Evolutionary conservation across 2,797 vertebrate genomes (phyloP).

Genomic region (Microctenopoma steveboyesi): DNA sequence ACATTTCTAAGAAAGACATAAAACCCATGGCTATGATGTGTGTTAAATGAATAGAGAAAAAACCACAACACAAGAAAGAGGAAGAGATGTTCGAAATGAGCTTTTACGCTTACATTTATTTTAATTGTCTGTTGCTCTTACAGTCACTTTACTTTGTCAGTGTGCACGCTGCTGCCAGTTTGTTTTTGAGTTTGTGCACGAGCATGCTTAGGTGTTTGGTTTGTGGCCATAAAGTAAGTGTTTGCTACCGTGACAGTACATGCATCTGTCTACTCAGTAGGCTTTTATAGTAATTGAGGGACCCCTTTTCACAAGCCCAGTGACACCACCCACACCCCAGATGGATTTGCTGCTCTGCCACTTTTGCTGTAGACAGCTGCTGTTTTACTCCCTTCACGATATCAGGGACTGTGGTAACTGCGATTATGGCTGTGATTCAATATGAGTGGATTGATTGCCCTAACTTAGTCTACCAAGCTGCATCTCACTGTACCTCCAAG

Average conservation of each 20-base stretch:
- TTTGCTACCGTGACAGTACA: conserved; percentile 59
- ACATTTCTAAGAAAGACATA: conserved; percentile 11
- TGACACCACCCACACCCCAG: conserved; percentile 57
- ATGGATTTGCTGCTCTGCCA: conserved; percentile 65
- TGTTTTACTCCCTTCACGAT: conserved; percentile 32
- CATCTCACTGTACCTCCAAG: conserved; percentile 6
- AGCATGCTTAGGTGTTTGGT: conserved; percentile 19
- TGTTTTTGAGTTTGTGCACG: conserved; percentile 4
- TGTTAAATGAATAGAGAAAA: conserved; percentile 10
- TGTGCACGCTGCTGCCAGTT: not conserved
- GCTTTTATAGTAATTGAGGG: conserved; percentile 80
- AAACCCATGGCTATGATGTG: conserved; percentile 11
- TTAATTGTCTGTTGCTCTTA: not conserved
- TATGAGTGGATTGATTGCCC: conserved; percentile 29
- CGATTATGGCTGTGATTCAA: conserved; percentile 3
- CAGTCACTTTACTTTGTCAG: not conserved
- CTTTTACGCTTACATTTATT: not conserved
- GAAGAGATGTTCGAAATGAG: not conserved
- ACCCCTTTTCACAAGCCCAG: conserved; percentile 48
- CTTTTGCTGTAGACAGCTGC: conserved; percentile 58
- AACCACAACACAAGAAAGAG: not conserved
- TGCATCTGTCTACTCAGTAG: conserved; percentile 70
- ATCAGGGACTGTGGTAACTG: conserved; percentile 20
- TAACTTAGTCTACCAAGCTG: conserved; percentile 39
- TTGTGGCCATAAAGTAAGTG: conserved; percentile 57